phyloP scores from a whole-genome alignment of 2,888 invertebrate genomes.

The Dasysyrphus albostriatus region DNA sequence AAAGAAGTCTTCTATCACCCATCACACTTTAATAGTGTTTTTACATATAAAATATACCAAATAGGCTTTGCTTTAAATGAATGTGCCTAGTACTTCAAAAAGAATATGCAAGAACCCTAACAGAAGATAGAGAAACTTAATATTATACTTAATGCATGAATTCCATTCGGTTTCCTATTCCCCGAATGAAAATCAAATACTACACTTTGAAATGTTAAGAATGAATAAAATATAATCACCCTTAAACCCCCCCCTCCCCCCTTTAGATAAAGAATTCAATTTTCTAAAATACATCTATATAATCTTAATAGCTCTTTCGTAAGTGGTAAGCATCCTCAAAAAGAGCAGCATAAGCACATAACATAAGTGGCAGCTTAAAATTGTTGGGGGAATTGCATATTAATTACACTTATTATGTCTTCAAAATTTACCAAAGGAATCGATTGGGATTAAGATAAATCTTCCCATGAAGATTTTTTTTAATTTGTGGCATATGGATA shows the following conservation, averaged over 20 bases:
- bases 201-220: conserved; percentile 44
- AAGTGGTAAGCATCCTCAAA: conserved; percentile 52
- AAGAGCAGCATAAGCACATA: conserved; percentile 2
- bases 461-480: conserved; percentile 16
- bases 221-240: conserved; percentile 15
- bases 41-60: no score
- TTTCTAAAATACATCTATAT: conserved; percentile 53
- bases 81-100: no score
- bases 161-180: conserved; percentile 13
- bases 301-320: conserved; percentile 55
- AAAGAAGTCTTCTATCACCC: no score
- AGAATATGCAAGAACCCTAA: not conserved
- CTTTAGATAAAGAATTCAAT: conserved; percentile 49
- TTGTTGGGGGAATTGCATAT: conserved; percentile 65
- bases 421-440: conserved; percentile 44
- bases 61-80: no score
- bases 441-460: conserved; percentile 45
- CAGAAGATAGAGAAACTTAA: not conserved
- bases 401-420: conserved; percentile 72
- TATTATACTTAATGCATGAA: not conserved
- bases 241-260: conserved; percentile 5
- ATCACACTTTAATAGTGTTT: no score
- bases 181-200: conserved; percentile 56
- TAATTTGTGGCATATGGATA: conserved; percentile 21
- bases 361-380: conserved; percentile 59